phyloP scores from a whole-genome alignment of 2,888 invertebrate genomes.

The Pinctada fucata region DNA sequence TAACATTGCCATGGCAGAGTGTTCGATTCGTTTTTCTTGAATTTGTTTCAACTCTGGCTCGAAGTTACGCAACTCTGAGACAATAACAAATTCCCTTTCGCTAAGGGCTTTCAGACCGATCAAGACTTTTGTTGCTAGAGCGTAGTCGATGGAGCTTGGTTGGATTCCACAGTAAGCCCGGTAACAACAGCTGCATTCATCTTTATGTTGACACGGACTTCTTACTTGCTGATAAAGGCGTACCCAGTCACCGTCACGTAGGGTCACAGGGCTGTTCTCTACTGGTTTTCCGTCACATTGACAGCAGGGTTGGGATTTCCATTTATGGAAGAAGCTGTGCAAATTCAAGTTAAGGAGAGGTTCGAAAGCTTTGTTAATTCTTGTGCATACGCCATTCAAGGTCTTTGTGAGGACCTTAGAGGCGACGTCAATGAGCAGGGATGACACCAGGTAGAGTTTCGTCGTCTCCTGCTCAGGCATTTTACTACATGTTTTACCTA shows the following conservation, averaged over 20 bases:
- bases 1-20: background rate
- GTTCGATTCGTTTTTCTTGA: background rate
- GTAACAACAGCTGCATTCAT: background rate
- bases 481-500: background rate
- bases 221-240: background rate
- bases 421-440: background rate
- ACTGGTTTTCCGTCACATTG: background rate
- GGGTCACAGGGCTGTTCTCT: background rate
- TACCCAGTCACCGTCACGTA: background rate
- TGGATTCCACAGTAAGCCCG: background rate
- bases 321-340: background rate
- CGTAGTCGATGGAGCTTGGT: background rate
- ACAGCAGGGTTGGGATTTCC: background rate
- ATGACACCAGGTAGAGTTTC: background rate
- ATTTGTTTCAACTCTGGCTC: background rate
- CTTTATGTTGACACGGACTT: background rate
- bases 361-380: background rate
- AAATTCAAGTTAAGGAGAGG: background rate
- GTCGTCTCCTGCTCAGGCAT: background rate
- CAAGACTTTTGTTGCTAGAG: background rate
- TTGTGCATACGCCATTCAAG: background rate
- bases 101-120: background rate
- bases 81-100: background rate
- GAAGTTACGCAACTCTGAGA: background rate
- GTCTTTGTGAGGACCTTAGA: background rate